A percentile compares a stretch with the other conserved stretches of the same genome.
phyloP scores from a whole-genome alignment of 2,113 vertebrate genomes.

The Ploceus nigricollis region DNA sequence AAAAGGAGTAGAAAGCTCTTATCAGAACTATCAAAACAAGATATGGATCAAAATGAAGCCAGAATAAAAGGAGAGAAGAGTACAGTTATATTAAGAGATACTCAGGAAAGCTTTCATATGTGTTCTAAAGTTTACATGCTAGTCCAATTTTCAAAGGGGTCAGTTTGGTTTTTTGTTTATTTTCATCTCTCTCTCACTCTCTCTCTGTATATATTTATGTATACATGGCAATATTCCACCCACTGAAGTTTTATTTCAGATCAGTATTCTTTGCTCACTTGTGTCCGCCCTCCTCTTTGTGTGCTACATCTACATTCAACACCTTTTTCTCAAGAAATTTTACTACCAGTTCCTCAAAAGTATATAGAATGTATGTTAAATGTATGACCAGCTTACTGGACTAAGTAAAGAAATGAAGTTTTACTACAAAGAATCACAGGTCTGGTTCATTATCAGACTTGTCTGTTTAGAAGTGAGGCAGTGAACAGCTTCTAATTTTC shows the following conservation, averaged over 20 bases:
- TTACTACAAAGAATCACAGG: neutral
- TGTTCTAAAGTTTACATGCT: neutral
- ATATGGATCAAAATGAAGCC: neutral
- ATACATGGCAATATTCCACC: neutral
- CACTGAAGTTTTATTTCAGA: neutral
- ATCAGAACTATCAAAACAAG: neutral
- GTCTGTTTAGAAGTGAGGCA: neutral
- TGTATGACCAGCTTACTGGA: neutral
- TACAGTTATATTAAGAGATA: neutral
- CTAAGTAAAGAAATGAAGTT: neutral
- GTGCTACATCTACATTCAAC: neutral
- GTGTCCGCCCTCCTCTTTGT: neutral
- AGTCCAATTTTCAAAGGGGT: neutral
- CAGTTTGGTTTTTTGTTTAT: neutral
- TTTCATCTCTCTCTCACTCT: neutral
- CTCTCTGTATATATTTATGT: neutral
- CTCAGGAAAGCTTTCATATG: neutral
- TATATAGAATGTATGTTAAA: neutral
- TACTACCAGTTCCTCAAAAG: neutral
- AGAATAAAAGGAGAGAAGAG: neutral
- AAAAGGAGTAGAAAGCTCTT: neutral
- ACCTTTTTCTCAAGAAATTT: neutral
- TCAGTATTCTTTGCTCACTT: neutral
- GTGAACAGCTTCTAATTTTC: neutral
- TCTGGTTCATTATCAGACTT: neutral